Base-by-base conservation (phyloP, 2,113 vertebrate species). In the Eptesicus fuscus region DNA sequence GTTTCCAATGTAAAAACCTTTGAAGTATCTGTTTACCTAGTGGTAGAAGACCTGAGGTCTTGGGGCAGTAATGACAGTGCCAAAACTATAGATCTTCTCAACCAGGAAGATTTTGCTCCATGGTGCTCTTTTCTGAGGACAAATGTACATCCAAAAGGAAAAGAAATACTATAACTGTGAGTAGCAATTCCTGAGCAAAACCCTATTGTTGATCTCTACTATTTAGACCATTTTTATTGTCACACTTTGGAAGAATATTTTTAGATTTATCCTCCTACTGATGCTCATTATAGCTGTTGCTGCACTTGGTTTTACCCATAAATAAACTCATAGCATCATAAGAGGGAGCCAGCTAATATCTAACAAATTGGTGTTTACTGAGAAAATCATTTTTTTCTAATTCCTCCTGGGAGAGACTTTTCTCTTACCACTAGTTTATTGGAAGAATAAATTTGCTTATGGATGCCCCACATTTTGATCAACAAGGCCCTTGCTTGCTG, bases 341-440 rank as follows among this genome's bases (percentile, higher is more conserved):
- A 79, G 47, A 83, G 32, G 10, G 49, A 71, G 5, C 13, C 16
- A 9, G 42, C 17, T 77, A 59, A 59, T 77, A 78, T 13, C 63
- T 76, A 78, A 79, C 47, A 47, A 79, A 93, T n/a, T 84, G 42
- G 14, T 20, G 78, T 90, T 94, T 49, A n/a, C 74, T 88, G 67
- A 91, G 59, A 92, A 94, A 95, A 90, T 73, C 18, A 71, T 37
- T 71, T 76, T 76, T 84, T 70, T 88, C 47, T 35, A 56, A 35
- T 84, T 84, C 70, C 67, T 51, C n/a, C 49, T 92, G 30, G 56
- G 44, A 93, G 61, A 92, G 42, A 7, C 2, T 61, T 93, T 78
- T 44, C 23, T 93, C 70, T 87, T 67, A 61, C 49, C 28, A 69
- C 8, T 42, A 49, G 56, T 77, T 83, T 65, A 63, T 23, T 40